Base-by-base conservation (phyloP, 2,113 vertebrate species). In the Rhinolophus sinicus region DNA sequence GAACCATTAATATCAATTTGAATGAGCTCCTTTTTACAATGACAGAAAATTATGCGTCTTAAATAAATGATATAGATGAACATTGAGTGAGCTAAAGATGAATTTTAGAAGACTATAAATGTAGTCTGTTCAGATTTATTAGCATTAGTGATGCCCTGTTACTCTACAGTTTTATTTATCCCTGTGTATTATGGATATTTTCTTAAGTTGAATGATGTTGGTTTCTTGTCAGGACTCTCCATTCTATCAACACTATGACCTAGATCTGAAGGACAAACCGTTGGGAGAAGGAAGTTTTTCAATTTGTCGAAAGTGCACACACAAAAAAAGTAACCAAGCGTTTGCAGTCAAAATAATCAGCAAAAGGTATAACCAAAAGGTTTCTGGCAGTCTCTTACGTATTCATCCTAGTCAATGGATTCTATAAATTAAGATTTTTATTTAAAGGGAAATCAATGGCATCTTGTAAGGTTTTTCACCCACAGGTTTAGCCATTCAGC, bases 301-400 rank as follows among this genome's bases (percentile, higher is more conserved):
- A 88, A 99, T 99, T 98, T 99, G 99, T 98, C 99, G 99, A 96
- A 99, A 99, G 92, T 99, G 99, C 97, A 98, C 99, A 83, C 99
- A 99, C 98, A 99, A 99, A 98, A 99, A 99, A 98, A 99, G 99
- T 15, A 99, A 98, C 75, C 99, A 99, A 98, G 99, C 99, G 76
- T 99, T 99, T 80, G 99, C 99, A 9, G 99, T 99, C 97, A 99
- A 99, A 98, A 99, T 99, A 90, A 99, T 99, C 98, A 99, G 99
- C 98, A 99, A 99, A 98, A 99, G 99, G 99, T 99, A 99, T 95
- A 94, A 88, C 93, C 89, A 72, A 44, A 44, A 44, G 40, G 40
- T 97, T 97, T 93, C 90, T 69, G 92, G 94, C 88, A 67, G 62
- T 97, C 78, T 96, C 95, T 95, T 96, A 40, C 19, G 1, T n/a